Percentiles rank a stretch among this genome's conserved stretches.
These are phyloP conservation scores for Xenus cinereus DNA, from an alignment of 2,113 vertebrate genomes.

Conservation along the genomic window DNA sequence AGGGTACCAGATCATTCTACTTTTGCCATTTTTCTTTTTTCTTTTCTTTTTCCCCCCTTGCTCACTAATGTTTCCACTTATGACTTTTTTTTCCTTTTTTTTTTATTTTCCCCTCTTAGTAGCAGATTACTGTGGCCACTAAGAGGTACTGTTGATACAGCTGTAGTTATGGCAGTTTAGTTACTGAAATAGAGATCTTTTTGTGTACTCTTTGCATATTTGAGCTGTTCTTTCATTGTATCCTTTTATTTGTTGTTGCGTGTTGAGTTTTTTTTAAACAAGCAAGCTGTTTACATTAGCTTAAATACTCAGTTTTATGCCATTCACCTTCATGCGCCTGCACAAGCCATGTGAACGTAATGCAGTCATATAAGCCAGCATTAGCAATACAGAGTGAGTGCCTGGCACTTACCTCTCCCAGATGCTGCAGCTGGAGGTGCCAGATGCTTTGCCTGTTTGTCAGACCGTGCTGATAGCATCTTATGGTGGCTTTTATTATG, in stretches of 20 bases:
- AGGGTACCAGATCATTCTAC: background rate
- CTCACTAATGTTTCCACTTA: background rate
- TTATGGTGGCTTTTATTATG: background rate
- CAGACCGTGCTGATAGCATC: background rate
- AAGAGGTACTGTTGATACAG: conserved; percentile 67
- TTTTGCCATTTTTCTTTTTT: background rate
- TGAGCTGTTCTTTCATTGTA: background rate
- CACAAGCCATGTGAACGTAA: background rate
- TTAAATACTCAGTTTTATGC: background rate
- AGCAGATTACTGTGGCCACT: conserved; percentile 41
- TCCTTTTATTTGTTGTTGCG: background rate
- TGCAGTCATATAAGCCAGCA: background rate
- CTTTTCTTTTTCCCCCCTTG: accelerated
- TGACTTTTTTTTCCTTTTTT: background rate
- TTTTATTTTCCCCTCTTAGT: background rate
- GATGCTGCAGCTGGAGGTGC: background rate
- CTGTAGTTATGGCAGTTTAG: conserved; percentile 20
- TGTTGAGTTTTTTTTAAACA: background rate
- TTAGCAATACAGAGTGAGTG: background rate
- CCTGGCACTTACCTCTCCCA: background rate
- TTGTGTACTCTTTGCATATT: background rate
- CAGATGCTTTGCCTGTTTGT: background rate
- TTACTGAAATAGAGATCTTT: background rate
- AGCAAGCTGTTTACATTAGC: background rate
- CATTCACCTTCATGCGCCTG: background rate